phyloP scores from a whole-genome alignment of 2,888 invertebrate species.

The Pediacus dermestoides region DNA sequence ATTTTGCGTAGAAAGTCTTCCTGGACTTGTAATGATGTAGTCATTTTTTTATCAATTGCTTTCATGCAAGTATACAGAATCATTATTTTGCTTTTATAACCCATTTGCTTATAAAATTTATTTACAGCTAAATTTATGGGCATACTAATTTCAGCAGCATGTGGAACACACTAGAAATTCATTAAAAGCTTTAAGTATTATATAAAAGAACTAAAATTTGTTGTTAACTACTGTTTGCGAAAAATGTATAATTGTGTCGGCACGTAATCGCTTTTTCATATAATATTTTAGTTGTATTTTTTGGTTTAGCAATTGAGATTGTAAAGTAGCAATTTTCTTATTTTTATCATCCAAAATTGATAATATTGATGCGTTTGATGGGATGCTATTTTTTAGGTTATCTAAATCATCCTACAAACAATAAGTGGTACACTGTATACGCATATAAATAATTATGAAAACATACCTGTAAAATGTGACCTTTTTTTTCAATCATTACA shows the following conservation, averaged over 20 bases:
- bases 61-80: slow-evolving; percentile 37
- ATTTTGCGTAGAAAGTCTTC: slow-evolving; percentile 34
- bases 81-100: slow-evolving; percentile 35
- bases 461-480: too few species aligned
- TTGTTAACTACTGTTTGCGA: slow-evolving; percentile 32
- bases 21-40: slow-evolving; percentile 28
- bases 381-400: too few species aligned
- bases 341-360: slow-evolving; percentile 41
- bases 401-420: too few species aligned
- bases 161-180: slow-evolving; percentile 31
- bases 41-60: slow-evolving; percentile 28
- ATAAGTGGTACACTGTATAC: too few species aligned
- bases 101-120: slow-evolving; percentile 35
- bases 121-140: slow-evolving; percentile 37
- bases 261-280: slow-evolving; percentile 31
- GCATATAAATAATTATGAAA: too few species aligned
- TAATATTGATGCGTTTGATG: too few species aligned
- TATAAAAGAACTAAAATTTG: neutral
- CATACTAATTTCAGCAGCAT: slow-evolving; percentile 34
- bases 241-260: slow-evolving; percentile 30
- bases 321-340: slow-evolving; percentile 32
- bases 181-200: too few species aligned
- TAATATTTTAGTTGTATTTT: slow-evolving; percentile 41
- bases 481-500: too few species aligned
- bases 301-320: slow-evolving; percentile 38